phyloP scores from a whole-genome alignment of 2,797 vertebrate species.

The Tapera naevia region DNA sequence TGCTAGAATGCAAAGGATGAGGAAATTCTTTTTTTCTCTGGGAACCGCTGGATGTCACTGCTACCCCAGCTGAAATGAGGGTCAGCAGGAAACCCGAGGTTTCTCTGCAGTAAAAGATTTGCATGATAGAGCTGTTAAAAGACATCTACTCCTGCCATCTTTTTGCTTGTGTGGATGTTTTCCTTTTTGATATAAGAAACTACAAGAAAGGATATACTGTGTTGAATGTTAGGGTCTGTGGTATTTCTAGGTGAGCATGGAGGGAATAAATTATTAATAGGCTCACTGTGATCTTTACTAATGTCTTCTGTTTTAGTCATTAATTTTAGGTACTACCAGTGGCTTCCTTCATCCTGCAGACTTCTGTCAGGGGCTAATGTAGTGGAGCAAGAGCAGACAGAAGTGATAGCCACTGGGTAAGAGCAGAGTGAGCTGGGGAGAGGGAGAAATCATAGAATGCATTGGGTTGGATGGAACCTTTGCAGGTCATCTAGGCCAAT shows the following conservation, averaged over 20 bases:
- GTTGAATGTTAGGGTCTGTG: not conserved
- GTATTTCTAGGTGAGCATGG: not conserved
- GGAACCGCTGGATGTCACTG: constrained; percentile 51
- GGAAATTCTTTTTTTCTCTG: not conserved
- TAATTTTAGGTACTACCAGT: not conserved
- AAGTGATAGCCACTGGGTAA: not conserved
- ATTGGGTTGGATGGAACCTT: no score
- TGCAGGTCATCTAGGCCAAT: no score
- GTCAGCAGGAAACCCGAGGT: not conserved
- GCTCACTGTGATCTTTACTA: no score
- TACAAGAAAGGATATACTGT: not conserved
- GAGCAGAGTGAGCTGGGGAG: not conserved
- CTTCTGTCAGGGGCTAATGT: no score
- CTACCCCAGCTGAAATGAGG: not conserved
- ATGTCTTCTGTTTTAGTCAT: not conserved
- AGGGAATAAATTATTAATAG: not conserved
- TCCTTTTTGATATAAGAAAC: not conserved
- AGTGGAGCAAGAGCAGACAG: not conserved
- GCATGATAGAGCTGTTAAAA: not conserved
- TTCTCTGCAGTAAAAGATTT: not conserved
- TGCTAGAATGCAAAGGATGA: not conserved
- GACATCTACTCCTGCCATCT: not conserved
- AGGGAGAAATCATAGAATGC: not conserved
- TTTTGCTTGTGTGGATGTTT: not conserved
- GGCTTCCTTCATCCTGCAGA: not conserved